These are phyloP conservation scores for Eupithecia abbreviata DNA, from an alignment of 2,888 invertebrate species.

Conservation along the genomic window DNA sequence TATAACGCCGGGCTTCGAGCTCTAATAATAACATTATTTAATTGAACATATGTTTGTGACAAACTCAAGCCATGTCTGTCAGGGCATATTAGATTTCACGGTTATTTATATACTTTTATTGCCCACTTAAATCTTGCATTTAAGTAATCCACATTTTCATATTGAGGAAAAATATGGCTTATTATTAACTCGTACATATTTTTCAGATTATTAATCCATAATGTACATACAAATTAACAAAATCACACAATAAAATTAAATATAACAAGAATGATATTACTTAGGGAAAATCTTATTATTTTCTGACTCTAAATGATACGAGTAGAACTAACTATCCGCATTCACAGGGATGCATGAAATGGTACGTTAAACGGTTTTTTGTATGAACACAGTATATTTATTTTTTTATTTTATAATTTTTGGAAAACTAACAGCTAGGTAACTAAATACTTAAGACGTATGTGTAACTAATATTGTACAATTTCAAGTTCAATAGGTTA, in stretches of 20 bases:
- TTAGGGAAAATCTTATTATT: too few relatives aligned
- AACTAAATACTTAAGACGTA: too few relatives aligned
- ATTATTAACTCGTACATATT: too few relatives aligned
- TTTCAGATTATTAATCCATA: too few relatives aligned
- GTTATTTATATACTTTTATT: neutral
- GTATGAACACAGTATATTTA: neutral
- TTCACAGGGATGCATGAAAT: neutral
- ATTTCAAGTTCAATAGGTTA: neutral
- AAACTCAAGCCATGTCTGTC: conserved; percentile 48
- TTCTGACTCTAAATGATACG: too few relatives aligned
- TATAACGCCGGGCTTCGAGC: conserved; percentile 51
- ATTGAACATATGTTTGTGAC: conserved; percentile 54
- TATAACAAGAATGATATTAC: too few relatives aligned
- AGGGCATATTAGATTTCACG: conserved; percentile 44
- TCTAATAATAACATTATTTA: conserved; percentile 57
- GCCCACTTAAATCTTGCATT: neutral
- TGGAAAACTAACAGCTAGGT: too few relatives aligned
- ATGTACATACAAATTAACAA: too few relatives aligned
- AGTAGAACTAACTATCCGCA: neutral
- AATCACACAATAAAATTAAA: too few relatives aligned
- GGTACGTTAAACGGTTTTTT: neutral
- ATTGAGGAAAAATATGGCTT: neutral
- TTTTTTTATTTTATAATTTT: too few relatives aligned
- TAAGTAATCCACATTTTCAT: neutral
- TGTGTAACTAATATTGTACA: neutral